A percentile compares a stretch with the other conserved stretches of the same genome.
Evolutionary conservation across 2,113 vertebrate genomes (phyloP).

Genomic region (Furnarius figulus): DNA sequence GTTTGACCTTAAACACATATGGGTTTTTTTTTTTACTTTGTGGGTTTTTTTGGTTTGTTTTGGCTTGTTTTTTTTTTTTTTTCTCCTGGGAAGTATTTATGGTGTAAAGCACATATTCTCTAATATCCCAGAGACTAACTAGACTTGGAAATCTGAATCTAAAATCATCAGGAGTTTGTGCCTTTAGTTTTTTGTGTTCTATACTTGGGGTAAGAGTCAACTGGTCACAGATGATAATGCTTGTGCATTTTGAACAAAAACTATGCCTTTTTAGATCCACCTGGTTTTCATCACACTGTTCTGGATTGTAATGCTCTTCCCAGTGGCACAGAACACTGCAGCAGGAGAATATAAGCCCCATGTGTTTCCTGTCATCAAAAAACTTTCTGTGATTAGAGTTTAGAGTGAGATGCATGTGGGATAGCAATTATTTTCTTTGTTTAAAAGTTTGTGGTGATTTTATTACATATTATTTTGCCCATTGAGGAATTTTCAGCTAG

Average conservation of each 20-base stretch:
- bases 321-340: neutral
- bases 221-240: rapidly evolving
- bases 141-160: neutral
- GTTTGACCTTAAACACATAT: neutral
- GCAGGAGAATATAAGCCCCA: neutral
- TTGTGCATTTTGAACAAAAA: neutral
- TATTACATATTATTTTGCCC: neutral
- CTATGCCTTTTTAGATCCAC: neutral
- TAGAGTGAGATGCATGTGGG: neutral
- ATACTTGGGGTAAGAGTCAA: neutral
- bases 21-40: neutral
- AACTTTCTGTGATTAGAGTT: neutral
- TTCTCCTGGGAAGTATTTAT: neutral
- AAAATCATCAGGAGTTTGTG: neutral
- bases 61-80: neutral
- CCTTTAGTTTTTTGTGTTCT: neutral
- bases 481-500: neutral
- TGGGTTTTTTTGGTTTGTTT: no score
- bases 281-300: neutral
- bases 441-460: neutral
- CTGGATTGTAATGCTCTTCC: neutral
- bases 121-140: neutral
- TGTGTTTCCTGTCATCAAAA: neutral
- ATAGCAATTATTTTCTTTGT: neutral
- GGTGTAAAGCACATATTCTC: neutral